A percentile compares a stretch with the other conserved stretches of the same genome.
Evolutionary conservation across 2,888 invertebrate genomes (phyloP).

Genomic region (Adelognathus sp.): DNA sequence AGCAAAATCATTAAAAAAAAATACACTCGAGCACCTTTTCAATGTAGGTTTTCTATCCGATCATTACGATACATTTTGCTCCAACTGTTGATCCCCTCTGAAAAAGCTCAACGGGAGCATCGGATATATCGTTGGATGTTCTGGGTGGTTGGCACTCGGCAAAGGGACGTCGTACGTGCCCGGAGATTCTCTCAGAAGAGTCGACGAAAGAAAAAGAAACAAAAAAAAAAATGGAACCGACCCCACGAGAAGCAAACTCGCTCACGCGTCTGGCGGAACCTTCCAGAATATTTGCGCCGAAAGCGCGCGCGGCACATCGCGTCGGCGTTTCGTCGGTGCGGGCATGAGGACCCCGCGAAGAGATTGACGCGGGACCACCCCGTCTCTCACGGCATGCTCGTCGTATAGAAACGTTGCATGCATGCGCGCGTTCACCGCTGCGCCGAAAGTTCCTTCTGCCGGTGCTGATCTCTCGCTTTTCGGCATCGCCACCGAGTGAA

Average conservation of each 20-base stretch:
- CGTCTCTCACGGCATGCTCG: slow-evolving; percentile 43
- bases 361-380: slow-evolving; percentile 80
- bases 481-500: slow-evolving; percentile 9
- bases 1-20: too few species aligned
- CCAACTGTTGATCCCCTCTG: not conserved
- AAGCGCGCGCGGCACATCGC: slow-evolving; percentile 61
- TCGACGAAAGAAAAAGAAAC: slow-evolving; percentile 11
- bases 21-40: not conserved
- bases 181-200: slow-evolving; percentile 52
- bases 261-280: slow-evolving; percentile 66
- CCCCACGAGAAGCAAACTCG: slow-evolving; percentile 10
- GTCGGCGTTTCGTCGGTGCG: slow-evolving; percentile 45
- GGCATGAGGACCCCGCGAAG: slow-evolving; percentile 60
- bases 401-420: slow-evolving; percentile 23
- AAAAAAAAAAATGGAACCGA: not conserved
- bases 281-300: slow-evolving; percentile 78
- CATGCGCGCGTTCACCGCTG: slow-evolving; percentile 34
- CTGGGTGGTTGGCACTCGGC: slow-evolving; percentile 54
- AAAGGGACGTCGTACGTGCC: slow-evolving; percentile 47
- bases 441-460: slow-evolving; percentile 44
- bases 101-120: not conserved
- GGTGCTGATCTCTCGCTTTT: slow-evolving; percentile 45
- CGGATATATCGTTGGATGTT: not conserved
- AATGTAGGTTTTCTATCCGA: not conserved
- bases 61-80: not conserved